Evolutionary conservation across 2,113 vertebrate species (phyloP), one percentile per base, ranked within the genome.

Genomic region (Poeciliopsis turrubarensis): DNA sequence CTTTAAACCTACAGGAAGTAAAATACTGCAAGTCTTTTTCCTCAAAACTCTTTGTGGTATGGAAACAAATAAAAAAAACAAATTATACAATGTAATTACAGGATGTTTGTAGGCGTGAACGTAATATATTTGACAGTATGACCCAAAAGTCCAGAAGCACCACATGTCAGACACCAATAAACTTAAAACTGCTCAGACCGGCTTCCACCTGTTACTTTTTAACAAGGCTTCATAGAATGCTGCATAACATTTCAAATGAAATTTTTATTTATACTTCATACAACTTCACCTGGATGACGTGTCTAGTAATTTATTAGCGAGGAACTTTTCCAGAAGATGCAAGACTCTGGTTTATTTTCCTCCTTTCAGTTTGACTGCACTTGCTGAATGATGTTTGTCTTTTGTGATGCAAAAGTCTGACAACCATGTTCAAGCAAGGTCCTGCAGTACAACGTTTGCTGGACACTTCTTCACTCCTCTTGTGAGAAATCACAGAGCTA

Each of bases 81-180:
- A 15, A 72, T 67, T 27, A 25, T 9, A 64, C 54, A 39, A 37
- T 51, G n/a, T 7, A 27, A 34, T 63, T 54, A 34, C 25, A 37
- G 3, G n/a, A 5, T 17, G 14, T 22, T 47, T 47, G 19, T 11
- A 64, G 22, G 4, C 25, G 3, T 57, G 9, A n/a, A 57, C 51
- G 10, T 15, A 60, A 70, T 13, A 60, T 57, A 63, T 44, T 34
- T 27, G 25, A 80, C 70, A 72, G 34, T 14, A n/a, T 72, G 60
- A 68, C 64, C 77, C 31, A 80, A 90, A 90, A 92, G 91, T 92
- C 84, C 91, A 90, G 64, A 67, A 79, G 14, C 73, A 22, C 11
- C 0, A 27, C 79, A 88, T 83, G 83, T 68, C 76, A 60, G 32
- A 60, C 57, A 66, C 82, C 79, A 68, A 75, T 93, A 94, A 93